Evolutionary conservation across 1,140 invertebrate species (phyloP).

Genomic region (Drosophila busckii): DNA sequence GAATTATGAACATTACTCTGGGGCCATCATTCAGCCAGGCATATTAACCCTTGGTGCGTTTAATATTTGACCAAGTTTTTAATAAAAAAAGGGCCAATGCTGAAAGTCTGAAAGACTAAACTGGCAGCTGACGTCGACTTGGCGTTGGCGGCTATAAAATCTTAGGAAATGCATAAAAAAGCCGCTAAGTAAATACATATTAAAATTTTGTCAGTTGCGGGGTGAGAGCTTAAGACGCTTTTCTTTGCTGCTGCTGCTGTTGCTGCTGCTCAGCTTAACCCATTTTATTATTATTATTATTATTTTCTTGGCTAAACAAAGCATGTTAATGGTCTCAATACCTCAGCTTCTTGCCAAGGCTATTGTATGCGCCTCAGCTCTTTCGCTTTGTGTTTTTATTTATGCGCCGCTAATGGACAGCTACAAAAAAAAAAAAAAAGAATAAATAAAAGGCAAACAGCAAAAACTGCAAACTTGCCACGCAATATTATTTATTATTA

Average conservation of each 20-base stretch:
- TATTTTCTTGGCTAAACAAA: constrained; percentile 58
- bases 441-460: too few species aligned
- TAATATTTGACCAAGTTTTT: constrained; percentile 60
- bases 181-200: constrained; percentile 61
- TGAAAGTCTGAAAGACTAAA: too few species aligned
- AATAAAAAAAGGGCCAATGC: constrained; percentile 27
- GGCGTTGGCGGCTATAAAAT: constrained; percentile 27
- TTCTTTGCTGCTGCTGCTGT: too few species aligned
- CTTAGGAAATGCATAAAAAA: constrained; percentile 61
- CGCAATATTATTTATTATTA: constrained; percentile 62
- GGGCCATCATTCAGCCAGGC: constrained; percentile 17
- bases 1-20: constrained; percentile 71
- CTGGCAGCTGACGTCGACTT: not conserved
- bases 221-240: constrained; percentile 9
- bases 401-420: constrained; percentile 67
- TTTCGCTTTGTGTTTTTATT: constrained; percentile 43
- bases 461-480: constrained; percentile 38
- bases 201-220: constrained; percentile 56
- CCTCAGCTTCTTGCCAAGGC: not conserved
- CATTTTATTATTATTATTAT: constrained; percentile 66
- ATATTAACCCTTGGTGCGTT: constrained; percentile 56
- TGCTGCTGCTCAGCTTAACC: constrained; percentile 35
- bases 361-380: constrained; percentile 5
- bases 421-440: too few species aligned
- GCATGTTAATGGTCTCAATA: constrained; percentile 50